These are phyloP conservation scores for Xerus inauris DNA, from an alignment of 2,113 vertebrate species.

Conservation along the genomic window DNA sequence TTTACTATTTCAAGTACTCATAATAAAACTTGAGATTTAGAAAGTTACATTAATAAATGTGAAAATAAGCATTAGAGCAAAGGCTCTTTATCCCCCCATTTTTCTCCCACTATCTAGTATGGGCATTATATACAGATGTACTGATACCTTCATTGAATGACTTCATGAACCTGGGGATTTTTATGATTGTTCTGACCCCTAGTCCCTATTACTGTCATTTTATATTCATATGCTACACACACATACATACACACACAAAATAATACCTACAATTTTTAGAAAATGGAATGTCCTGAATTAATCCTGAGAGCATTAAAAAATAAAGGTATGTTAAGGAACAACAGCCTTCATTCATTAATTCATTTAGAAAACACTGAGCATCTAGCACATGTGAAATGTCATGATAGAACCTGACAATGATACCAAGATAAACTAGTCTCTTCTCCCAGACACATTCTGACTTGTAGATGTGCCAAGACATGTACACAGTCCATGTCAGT, in stretches of 20 bases:
- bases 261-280: neutral
- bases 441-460: neutral
- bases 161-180: neutral
- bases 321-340: neutral
- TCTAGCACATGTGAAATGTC: neutral
- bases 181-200: neutral
- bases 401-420: neutral
- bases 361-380: neutral
- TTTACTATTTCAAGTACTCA: neutral
- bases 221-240: neutral
- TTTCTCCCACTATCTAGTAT: neutral
- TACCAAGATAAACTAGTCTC: neutral
- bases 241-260: neutral
- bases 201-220: neutral
- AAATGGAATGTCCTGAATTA: neutral
- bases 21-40: neutral
- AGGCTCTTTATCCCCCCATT: neutral
- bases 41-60: neutral
- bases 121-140: neutral
- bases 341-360: neutral
- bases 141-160: neutral
- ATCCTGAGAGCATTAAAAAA: neutral
- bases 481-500: fast-evolving
- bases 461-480: neutral
- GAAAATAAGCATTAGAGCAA: neutral